These are phyloP conservation scores for Epizoanthus rinbou DNA, from an alignment of 92 coral and sea anemone species.

Conservation along the genomic window DNA sequence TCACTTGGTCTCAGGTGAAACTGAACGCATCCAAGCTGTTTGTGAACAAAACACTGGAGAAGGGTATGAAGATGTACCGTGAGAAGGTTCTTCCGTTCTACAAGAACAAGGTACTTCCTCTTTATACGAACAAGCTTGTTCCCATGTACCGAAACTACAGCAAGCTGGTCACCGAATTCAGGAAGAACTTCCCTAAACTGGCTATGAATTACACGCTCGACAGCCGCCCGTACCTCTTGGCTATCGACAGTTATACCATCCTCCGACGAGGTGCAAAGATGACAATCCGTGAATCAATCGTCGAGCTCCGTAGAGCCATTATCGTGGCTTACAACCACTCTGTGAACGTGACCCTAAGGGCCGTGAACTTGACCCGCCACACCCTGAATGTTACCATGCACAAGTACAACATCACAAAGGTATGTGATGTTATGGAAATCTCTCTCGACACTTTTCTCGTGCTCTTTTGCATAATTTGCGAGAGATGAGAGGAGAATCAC, in stretches of 20 bases:
- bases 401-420: constrained; percentile 64
- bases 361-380: constrained; percentile 59
- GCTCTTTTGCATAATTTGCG: too few species aligned
- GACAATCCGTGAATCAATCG: constrained; percentile 75
- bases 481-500: too few species aligned
- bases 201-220: constrained; percentile 53
- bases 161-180: constrained; percentile 42
- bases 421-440: neutral
- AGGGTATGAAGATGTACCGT: constrained; percentile 61
- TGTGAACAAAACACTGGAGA: constrained; percentile 74
- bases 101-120: constrained; percentile 62
- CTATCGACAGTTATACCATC: constrained; percentile 42
- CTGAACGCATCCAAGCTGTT: constrained; percentile 62
- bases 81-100: constrained; percentile 72
- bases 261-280: constrained; percentile 71
- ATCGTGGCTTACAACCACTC: constrained; percentile 68
- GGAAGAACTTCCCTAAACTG: constrained; percentile 53
- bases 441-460: too few species aligned
- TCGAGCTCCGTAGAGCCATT: constrained; percentile 49
- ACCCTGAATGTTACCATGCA: constrained; percentile 45
- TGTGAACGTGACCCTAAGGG: constrained; percentile 51
- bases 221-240: constrained; percentile 61
- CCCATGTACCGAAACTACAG: constrained; percentile 71
- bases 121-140: constrained; percentile 55
- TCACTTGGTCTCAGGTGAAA: constrained; percentile 47